Evolutionary conservation across 2,888 invertebrate species (phyloP), one percentile per base, ranked within the genome.

Genomic region (Oscheius sp.): DNA sequence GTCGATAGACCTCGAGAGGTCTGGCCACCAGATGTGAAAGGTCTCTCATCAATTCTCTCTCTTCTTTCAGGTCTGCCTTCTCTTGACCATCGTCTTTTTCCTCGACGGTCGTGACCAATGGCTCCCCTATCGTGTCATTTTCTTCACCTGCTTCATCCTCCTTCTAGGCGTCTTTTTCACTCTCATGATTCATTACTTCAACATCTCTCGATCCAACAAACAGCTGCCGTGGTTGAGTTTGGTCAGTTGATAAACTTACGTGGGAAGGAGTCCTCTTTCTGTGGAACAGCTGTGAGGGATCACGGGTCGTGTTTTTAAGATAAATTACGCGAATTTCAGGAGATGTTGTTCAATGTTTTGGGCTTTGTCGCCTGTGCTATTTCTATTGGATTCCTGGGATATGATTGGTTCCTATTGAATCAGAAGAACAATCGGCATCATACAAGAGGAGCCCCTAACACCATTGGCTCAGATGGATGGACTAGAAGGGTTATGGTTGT

Each of bases 391-490:
- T 12, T 62, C 22, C 28, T 67, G 32, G 14, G 8, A n/a, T 67
- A 36, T 17, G 57, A 59, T 45, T 67, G 28, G 49, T 59, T 4
- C 22, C 49, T n/a, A 20, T 9, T 59, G 24, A 57, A 28, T 12
- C 24, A 33, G 22, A 22, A 14, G 22, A 30, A 30, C 17, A 63
- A 22, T 17, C 45, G 59, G 6, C 67, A 74, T 44, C 74, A 74
- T 32, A 45, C 32, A 0, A 47, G 57, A 32, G 30, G 65, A 9
- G 47, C 71, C 4, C 74, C 74, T 1, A 33, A 57, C 2, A 73
- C 64, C 5, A 73, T 77, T 32, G 72, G 73, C 28, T 57, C 72
- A 9, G 68, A 65, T 17, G 73, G 73, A 1, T 77, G 77, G 77
- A 67, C 64, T 30, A 26, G 73, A n/a, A 50, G 75, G 64, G 70